Evolutionary conservation across 2,888 invertebrate genomes (phyloP).

Genomic region (Pterobdella sp.): DNA sequence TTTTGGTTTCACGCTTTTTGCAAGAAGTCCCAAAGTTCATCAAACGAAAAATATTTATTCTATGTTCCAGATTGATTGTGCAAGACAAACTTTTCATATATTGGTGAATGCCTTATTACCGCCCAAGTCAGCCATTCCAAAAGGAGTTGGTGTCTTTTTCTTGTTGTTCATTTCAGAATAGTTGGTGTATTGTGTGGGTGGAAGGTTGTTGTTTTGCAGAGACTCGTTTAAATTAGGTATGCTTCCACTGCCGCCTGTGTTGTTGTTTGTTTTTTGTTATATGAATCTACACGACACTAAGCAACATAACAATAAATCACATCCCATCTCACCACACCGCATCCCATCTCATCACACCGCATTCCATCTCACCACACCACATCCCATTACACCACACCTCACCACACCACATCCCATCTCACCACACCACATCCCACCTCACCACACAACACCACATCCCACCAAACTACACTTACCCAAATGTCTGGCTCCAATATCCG

Average conservation of each 20-base stretch:
- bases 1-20: too few species aligned
- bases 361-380: not conserved
- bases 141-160: not conserved
- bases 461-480: not conserved
- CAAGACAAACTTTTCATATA: constrained; percentile 14
- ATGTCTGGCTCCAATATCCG: constrained; percentile 23
- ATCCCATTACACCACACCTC: not conserved
- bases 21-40: too few species aligned
- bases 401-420: not conserved
- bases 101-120: not conserved
- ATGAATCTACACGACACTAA: not conserved
- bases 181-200: not conserved
- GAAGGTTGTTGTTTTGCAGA: not conserved
- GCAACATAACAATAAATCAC: not conserved
- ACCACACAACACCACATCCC: not conserved
- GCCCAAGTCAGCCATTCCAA: constrained; percentile 21
- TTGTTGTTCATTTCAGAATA: constrained; percentile 4
- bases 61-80: too few species aligned
- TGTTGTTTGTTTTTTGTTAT: too few species aligned
- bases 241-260: constrained; percentile 24
- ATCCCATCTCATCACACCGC: not conserved
- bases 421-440: not conserved
- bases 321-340: not conserved
- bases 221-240: constrained; percentile 23
- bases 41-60: too few species aligned